phyloP scores from a whole-genome alignment of 2,797 vertebrate genomes.

The Catamblyrhynchus diadema region DNA sequence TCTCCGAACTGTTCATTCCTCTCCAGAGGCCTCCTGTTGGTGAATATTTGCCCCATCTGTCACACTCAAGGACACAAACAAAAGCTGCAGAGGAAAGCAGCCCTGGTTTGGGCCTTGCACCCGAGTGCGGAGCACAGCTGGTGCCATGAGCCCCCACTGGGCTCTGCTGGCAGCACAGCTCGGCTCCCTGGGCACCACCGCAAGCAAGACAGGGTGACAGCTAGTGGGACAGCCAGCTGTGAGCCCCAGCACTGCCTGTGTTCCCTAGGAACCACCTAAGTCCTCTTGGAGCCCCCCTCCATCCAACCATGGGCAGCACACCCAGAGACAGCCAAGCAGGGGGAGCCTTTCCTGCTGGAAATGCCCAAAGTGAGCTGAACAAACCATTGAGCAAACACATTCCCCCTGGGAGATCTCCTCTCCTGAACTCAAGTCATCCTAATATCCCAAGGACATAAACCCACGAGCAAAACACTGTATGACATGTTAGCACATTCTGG shows the following conservation, averaged over 20 bases:
- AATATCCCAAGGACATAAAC: neutral
- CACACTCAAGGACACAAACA: neutral
- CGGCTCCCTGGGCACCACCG: fast-evolving
- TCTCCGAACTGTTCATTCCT: neutral
- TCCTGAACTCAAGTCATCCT: neutral
- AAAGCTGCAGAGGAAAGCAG: neutral
- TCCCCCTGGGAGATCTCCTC: neutral
- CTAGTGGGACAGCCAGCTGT: neutral
- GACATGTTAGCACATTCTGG: neutral
- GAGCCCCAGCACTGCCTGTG: neutral
- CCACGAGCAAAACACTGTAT: neutral
- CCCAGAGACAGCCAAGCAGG: neutral
- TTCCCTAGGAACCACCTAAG: neutral
- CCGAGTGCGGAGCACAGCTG: fast-evolving
- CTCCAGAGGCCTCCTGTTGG: neutral
- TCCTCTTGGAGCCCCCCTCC: neutral
- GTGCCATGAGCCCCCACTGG: neutral
- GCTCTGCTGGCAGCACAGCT: fast-evolving
- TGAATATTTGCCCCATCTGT: neutral
- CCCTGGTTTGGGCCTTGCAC: neutral
- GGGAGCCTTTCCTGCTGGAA: neutral
- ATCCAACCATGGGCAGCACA: neutral
- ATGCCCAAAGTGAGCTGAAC: neutral
- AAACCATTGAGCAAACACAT: neutral
- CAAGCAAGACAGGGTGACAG: neutral